Percentiles rank a stretch among this genome's conserved stretches.
Conservation (phyloP, 2,888 invertebrate species). For the Mimas tiliae region DNA sequence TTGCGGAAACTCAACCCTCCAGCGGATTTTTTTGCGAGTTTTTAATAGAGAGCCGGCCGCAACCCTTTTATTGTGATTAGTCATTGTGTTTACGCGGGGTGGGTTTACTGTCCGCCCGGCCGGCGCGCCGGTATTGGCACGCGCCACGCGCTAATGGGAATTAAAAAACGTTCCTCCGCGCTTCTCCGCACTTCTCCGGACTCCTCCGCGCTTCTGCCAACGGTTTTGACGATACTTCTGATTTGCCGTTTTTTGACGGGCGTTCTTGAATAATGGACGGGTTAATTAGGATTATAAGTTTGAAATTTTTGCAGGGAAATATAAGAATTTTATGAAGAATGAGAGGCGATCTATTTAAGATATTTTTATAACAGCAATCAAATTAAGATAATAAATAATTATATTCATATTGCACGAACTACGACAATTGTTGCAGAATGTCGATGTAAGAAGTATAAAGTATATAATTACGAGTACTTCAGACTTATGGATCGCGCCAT, state of each 20-base stretch:
- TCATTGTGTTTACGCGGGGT: constrained; percentile 75
- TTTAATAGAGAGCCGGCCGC: constrained; percentile 78
- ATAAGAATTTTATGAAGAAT: not conserved
- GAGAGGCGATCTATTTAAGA: no score
- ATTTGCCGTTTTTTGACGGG: constrained; percentile 32
- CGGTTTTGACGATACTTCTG: constrained; percentile 49
- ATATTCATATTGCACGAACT: no score
- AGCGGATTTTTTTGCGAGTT: constrained; percentile 76
- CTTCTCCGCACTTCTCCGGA: constrained; percentile 24
- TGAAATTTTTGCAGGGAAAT: constrained; percentile 28
- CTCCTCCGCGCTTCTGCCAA: constrained; percentile 26
- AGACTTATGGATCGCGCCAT: no score
- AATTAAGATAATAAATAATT: no score
- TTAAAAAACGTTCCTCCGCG: constrained; percentile 70
- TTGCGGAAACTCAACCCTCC: constrained; percentile 52
- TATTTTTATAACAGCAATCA: no score
- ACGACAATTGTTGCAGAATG: no score
- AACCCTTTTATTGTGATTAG: constrained; percentile 84
- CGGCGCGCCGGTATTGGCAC: constrained; percentile 30
- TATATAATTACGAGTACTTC: no score
- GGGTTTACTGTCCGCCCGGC: constrained; percentile 38
- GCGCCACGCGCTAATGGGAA: constrained; percentile 63
- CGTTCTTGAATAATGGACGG: constrained; percentile 59
- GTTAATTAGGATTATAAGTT: constrained; percentile 51
- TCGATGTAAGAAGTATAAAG: no score